Percentiles rank a stretch among this genome's conserved stretches.
These are phyloP conservation scores for Tetraodon nigroviridis DNA, from an alignment of 2,113 vertebrate genomes.

Conservation along the genomic window DNA sequence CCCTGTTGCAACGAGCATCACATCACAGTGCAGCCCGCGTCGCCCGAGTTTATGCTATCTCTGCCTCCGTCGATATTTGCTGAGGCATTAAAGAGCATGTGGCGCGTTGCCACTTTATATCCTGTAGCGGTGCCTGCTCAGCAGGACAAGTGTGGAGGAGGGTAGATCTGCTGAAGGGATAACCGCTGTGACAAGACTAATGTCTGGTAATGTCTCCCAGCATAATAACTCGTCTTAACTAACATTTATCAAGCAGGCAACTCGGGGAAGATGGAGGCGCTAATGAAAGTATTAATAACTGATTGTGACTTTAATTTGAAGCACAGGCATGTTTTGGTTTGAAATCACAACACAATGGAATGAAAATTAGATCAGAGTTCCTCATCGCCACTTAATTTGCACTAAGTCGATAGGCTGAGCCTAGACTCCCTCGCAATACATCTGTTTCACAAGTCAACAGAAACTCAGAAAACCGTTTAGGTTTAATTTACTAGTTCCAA, in stretches of 20 bases:
- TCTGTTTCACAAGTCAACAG: not conserved
- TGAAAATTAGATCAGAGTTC: not conserved
- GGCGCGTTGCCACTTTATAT: conserved; percentile 53
- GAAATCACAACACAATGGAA: conserved; percentile 1
- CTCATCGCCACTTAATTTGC: conserved; percentile 1
- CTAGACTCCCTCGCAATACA: not conserved
- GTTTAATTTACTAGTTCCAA: no score
- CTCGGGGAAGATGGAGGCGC: conserved; percentile 1
- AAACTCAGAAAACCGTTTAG: not conserved
- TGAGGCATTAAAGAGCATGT: conserved; percentile 59
- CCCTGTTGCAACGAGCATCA: conserved; percentile 39
- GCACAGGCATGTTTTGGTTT: conserved; percentile 6
- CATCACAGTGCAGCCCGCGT: conserved; percentile 41
- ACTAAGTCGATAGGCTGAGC: conserved; percentile 2
- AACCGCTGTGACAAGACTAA: conserved; percentile 31
- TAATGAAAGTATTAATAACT: conserved; percentile 8
- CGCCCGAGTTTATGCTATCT: conserved; percentile 66
- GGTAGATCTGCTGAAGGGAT: conserved; percentile 25
- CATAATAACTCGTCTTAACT: conserved; percentile 16
- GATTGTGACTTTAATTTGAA: conserved; percentile 7
- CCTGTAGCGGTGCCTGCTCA: conserved; percentile 48
- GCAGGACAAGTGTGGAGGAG: conserved; percentile 36
- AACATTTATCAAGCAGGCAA: conserved; percentile 2
- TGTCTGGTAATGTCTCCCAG: conserved; percentile 21
- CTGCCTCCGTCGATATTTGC: conserved; percentile 67